Evolutionary conservation across 2,113 vertebrate species (phyloP), one percentile per base, ranked within the genome.

Genomic region (Halichoerus grypus): DNA sequence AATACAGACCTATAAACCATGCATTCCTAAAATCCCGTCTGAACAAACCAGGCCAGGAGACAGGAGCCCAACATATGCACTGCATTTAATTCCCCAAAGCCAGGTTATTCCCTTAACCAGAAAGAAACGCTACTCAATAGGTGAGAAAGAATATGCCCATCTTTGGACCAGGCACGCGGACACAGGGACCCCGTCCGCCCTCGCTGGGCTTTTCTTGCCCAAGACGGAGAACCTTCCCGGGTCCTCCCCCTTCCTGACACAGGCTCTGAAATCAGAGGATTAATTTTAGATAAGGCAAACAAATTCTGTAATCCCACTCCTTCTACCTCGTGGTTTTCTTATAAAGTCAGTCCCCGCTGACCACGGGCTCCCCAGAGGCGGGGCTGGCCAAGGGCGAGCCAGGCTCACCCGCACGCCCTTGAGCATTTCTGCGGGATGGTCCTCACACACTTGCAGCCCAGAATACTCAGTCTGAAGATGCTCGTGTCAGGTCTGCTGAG

Each of bases 221-320:
- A 67, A 87, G 57, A 71, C 95, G 95, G 97, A 92, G n/a, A 65
- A 53, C 69, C 94, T 49, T 19, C 65, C 90, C 7, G 8, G 1
- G 33, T 69, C 72, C 81, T 15, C 57, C 86, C 86, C 84, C 67
- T 96, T 31, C 80, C 90, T 81, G 65, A 88, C 63, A 0, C 46
- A 85, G 77, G 79, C 36, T 31, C 42, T 3, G 18, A 81, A 49
- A n/a, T 72, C 94, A 79, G 22, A 10, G 42, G 81, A 46, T 86
- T 86, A 85, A 91, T 79, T 87, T 93, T 53, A 84, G 57, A 80
- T 36, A 8, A 31, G 53, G 84, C 88, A 85, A 84, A 95, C 81
- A 76, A 28, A 76, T 57, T 22, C 33, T 0, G 5, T 81, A 10
- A 91, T n/a, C 69, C 31, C 36, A 0, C 31, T 24, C 28, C 96